Percentiles rank a stretch among this genome's conserved stretches.
phyloP scores from a whole-genome alignment of 2,113 vertebrate species.

The Aegithalos caudatus region DNA sequence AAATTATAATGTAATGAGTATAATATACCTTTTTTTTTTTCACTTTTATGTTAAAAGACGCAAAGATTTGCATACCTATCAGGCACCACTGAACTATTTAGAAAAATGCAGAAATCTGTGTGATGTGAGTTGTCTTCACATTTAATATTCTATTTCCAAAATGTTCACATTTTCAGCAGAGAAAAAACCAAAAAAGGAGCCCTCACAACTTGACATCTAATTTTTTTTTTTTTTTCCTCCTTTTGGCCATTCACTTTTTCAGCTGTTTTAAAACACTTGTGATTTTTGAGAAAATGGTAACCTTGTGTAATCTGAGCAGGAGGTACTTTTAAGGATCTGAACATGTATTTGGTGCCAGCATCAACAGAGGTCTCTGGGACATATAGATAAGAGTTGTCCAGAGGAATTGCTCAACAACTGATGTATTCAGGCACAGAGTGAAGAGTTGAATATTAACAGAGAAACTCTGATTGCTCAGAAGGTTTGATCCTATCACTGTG shows the following conservation, averaged over 20 bases:
- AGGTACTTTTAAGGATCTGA: neutral
- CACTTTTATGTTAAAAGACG: neutral
- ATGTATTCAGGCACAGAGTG: constrained; percentile 26
- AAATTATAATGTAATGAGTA: neutral
- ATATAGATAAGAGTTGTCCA: constrained; percentile 66
- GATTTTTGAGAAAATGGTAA: constrained; percentile 24
- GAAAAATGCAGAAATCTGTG: neutral
- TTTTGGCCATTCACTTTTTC: neutral
- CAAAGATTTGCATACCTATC: neutral
- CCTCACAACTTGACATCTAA: neutral
- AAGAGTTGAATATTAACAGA: constrained; percentile 73
- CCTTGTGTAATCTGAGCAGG: constrained; percentile 39
- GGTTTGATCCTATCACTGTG: neutral
- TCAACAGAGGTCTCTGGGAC: neutral
- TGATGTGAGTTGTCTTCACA: neutral
- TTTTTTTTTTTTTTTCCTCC: neutral
- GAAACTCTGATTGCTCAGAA: constrained; percentile 22
- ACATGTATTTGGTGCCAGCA: constrained; percentile 16
- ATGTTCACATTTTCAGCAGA: neutral
- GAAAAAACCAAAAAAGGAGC: neutral
- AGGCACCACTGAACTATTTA: neutral
- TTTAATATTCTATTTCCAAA: neutral
- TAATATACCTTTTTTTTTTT: neutral
- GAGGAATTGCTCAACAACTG: constrained; percentile 73
- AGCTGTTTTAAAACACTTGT: neutral